Percentiles rank a stretch among this genome's conserved stretches.
These are phyloP conservation scores for Vireo altiloquus DNA, from an alignment of 2,113 vertebrate species.

Conservation along the genomic window DNA sequence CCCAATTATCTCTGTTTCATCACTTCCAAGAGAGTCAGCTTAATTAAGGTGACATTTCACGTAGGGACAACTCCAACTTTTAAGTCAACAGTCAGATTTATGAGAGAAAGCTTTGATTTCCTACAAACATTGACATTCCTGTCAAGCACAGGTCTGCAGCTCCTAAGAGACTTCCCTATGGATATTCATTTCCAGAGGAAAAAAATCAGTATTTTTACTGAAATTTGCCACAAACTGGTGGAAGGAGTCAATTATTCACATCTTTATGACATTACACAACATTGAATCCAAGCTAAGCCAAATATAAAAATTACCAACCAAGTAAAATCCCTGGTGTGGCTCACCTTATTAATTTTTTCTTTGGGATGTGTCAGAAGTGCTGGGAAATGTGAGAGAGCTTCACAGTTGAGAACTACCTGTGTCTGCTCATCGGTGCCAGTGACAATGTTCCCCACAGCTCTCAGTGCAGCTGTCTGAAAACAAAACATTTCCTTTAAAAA, in stretches of 20 bases:
- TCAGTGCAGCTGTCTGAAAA: constrained; percentile 91
- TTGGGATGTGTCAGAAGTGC: constrained; percentile 96
- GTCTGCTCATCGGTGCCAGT: constrained; percentile 98
- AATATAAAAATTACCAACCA: rapidly evolving
- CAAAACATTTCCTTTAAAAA: not conserved
- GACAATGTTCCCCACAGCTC: constrained; percentile 98
- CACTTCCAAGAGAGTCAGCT: constrained; percentile 78
- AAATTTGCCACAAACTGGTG: not conserved
- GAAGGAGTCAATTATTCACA: not conserved
- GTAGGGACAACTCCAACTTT: not conserved
- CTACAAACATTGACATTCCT: not conserved
- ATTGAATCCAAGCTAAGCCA: not conserved
- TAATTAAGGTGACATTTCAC: not conserved
- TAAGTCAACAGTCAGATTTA: not conserved
- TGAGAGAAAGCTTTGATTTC: not conserved
- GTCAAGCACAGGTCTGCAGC: not conserved
- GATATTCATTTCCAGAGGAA: not conserved
- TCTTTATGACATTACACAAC: rapidly evolving
- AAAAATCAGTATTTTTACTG: not conserved
- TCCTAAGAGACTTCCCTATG: not conserved
- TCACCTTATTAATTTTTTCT: constrained; percentile 99
- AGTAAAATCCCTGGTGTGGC: not conserved
- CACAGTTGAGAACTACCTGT: constrained; percentile 97
- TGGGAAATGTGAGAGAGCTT: constrained; percentile 94
- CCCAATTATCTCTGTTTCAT: constrained; percentile 82